Conservation (phyloP, 2,888 invertebrate genomes). For the Papilio protenor region DNA sequence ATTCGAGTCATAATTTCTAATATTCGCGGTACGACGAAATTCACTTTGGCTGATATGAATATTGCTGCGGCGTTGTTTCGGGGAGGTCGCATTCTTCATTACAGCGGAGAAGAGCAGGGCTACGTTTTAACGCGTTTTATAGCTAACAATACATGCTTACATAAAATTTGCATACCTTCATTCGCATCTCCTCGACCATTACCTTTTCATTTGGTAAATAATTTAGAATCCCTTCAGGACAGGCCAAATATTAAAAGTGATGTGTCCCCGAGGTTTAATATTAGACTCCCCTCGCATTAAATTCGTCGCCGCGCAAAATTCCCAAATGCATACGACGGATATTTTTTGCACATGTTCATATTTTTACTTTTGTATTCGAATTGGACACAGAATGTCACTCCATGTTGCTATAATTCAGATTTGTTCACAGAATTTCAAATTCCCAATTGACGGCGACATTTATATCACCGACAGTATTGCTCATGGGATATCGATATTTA, state of each 20-base stretch:
- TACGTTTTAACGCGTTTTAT: conserved; percentile 66
- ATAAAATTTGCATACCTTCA: conserved; percentile 82
- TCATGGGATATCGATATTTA: conserved; percentile 26
- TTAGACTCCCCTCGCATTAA: conserved; percentile 84
- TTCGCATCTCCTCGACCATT: conserved; percentile 81
- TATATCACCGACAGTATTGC: conserved; percentile 40
- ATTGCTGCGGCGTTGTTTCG: conserved; percentile 56
- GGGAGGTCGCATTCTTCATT: conserved; percentile 69
- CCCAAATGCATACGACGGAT: conserved; percentile 83
- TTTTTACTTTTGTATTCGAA: conserved; percentile 75
- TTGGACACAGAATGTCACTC: conserved; percentile 82
- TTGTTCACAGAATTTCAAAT: conserved; percentile 61
- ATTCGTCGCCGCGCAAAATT: conserved; percentile 84
- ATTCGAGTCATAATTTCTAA: conserved; percentile 60
- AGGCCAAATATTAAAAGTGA: conserved; percentile 84
- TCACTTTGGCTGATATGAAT: conserved; percentile 62
- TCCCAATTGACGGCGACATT: conserved; percentile 45
- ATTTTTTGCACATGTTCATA: conserved; percentile 85
- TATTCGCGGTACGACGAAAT: conserved; percentile 65
- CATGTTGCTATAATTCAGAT: conserved; percentile 63
- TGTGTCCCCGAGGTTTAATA: conserved; percentile 84
- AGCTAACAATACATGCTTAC: conserved; percentile 74
- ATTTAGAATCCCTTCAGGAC: conserved; percentile 83
- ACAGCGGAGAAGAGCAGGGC: conserved; percentile 61
- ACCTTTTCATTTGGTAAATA: conserved; percentile 84